Evolutionary conservation across 2,797 vertebrate genomes (phyloP), one percentile per base, ranked within the genome.

Genomic region (Lepidocolaptes lacrymiger): DNA sequence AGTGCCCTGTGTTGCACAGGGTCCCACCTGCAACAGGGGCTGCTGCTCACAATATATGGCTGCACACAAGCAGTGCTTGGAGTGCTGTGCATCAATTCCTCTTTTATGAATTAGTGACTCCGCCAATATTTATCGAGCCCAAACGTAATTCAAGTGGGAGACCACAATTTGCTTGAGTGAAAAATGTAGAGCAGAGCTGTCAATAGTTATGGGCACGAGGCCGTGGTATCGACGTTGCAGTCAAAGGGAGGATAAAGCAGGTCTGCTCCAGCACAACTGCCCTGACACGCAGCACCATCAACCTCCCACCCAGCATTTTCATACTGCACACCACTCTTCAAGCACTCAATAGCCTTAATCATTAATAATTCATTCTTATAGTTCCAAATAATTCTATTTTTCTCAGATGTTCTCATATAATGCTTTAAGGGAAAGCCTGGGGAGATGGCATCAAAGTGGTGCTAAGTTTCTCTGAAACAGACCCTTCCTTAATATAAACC

Each of bases 211-310:
- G 66, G 69, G 66, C 63, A 66, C 6, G 3, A 69, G 54, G 2
- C 69, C 2, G 0, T 12, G 36, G 10, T 23, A 81, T 75, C 0
- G 6, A 77, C 5, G 0, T 4, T 2, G 2, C 58, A 36, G 2
- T 16, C 8, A 3, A 37, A 59, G 73, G 23, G 8, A 48, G 44
- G 63, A 9, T 14, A 17, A 44, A 41, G 76, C 76, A 75, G 73
- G 8, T 89, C 55, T 75, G 82, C 32, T 64, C 62, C 41, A 8
- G 19, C 26, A 39, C 34, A 6, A 11, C 58, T 62, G 22, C 52
- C 20, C 10, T 18, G 7, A 24, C 21, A 51, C 12, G 16, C 75
- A 51, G 55, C 56, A 81, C 32, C 43, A 28, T 27, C 51, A 34
- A 4, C 34, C 48, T 61, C 30, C 59, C 69, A 55, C 39, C 12